Evolutionary conservation across 2,888 invertebrate genomes (phyloP), one percentile per base, ranked within the genome.

Genomic region (Synanthedon vespiformis): DNA sequence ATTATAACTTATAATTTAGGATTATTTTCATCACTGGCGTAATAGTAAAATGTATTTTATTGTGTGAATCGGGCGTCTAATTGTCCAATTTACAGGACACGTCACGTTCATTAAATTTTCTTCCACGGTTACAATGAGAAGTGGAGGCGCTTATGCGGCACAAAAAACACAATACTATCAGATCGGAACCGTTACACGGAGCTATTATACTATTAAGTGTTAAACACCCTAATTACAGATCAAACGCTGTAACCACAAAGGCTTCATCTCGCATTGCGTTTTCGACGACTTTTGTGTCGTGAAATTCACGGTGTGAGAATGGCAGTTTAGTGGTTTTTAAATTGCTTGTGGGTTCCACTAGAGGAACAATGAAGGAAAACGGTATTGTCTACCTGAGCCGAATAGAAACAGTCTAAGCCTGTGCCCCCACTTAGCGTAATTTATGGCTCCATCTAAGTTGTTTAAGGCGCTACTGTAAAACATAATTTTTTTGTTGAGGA

Each of bases 201-300:
- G 71, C 76, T 68, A 81, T 80, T 82, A 82, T 74, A 70, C 68
- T 68, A 74, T 68, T 83, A 84, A 80, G 73, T 68, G 74, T 68
- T 83, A 84, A 80, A 73, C 65, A 77, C 81, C 81, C 79, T 80
- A 84, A 86, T 86, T 85, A 84, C 74, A 72, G 72, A 80, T 84
- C 80, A 80, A 85, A 82, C 74, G 76, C 66, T 68, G 72, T 69
- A 75, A 82, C 84, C 86, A 79, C 86, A 85, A 80, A 77, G 70
- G 67, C 68, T 74, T 74, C 73, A 77, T 82, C 80, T 82, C 67
- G 68, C 62, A 70, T 68, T 68, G 68, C 60, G 60, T 74, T 74
- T 77, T 73, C 44, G 34, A 13, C 65, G 62, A 77, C 80, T 80
- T 77, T 82, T 80, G 80, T 77, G 75, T 70, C 72, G 75, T 77